These are phyloP conservation scores for Drosophila asahinai DNA, from an alignment of 1,140 invertebrate species.

Conservation along the genomic window DNA sequence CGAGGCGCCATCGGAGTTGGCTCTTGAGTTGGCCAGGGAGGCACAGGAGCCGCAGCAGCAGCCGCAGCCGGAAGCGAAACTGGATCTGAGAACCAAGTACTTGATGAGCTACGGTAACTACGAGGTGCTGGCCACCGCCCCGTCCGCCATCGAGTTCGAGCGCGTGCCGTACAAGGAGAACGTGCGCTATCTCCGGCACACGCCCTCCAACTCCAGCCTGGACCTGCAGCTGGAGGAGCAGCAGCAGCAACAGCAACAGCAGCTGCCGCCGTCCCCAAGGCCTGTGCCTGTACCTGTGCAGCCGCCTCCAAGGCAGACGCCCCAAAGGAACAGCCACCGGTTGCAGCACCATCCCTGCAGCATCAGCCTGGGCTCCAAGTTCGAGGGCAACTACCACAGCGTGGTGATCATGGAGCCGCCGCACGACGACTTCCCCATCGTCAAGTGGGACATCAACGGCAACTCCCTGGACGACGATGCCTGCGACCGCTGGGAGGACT, in stretches of 20 bases:
- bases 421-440: constrained; percentile 66
- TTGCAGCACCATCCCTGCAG: constrained; percentile 52
- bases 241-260: constrained; percentile 10
- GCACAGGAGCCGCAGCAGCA: constrained; percentile 9
- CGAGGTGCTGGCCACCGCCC: constrained; percentile 20
- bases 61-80: neutral
- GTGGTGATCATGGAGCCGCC: constrained; percentile 73
- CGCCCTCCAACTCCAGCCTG: constrained; percentile 77
- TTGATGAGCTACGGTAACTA: constrained; percentile 37
- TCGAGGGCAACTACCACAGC: constrained; percentile 72
- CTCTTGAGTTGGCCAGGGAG: constrained; percentile 44
- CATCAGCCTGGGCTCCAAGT: constrained; percentile 71
- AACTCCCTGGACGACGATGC: constrained; percentile 77
- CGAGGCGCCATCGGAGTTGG: constrained; percentile 39
- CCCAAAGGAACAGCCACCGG: neutral
- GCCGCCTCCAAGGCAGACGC: constrained; percentile 1
- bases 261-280: neutral
- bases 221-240: constrained; percentile 53
- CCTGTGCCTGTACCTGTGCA: constrained; percentile 1
- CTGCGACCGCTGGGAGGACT: constrained; percentile 56
- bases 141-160: constrained; percentile 61
- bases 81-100: constrained; percentile 20
- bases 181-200: constrained; percentile 76
- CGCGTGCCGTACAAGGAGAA: constrained; percentile 73
- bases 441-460: constrained; percentile 83